Base-by-base conservation (phyloP, 2,113 vertebrate genomes). In the Pelodiscus sinensis region DNA sequence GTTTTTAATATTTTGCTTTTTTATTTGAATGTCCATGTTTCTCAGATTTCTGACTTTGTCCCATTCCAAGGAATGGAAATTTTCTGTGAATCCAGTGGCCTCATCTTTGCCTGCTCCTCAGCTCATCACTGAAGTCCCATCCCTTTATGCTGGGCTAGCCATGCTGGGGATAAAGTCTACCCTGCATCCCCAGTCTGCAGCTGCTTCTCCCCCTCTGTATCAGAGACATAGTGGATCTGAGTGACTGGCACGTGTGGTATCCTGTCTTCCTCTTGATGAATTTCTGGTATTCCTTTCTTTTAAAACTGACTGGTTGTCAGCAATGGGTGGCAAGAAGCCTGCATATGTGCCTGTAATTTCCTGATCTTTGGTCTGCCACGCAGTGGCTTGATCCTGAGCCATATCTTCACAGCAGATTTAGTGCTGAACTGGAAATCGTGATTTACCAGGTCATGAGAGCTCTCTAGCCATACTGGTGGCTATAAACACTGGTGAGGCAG, bases 11-110 rank as follows among this genome's bases (percentile, higher is more conserved):
- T 97, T 94, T 94, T 90, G 90, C 92, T 44, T 89, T 94, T 68
- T 94, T 85, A 57, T 81, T 90, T 89, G 75, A 68, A 93, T 86
- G 54, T 57, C 54, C 54, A 55, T 13, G 52, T 91, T 96, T 89
- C 87, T 94, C 68, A 95, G 55, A 89, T 95, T 55, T 96, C 92
- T 91, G 51, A n/a, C 92, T 93, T 90, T 58, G 71, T 96, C 89
- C 93, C 90, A 54, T 90, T 95, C 65, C 77, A 31, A 44, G 0
- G 19, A 94, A 86, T 91, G 89, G 92, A 95, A 95, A 84, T 81
- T 92, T 81, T 88, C 83, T 96, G 79, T 88, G 0, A 0, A 79
- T 73, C 84, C 89, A 79, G n/a, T 55, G 55, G 92, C 90, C 84
- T 93, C 80, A 35, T 62, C 94, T 92, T 90, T 89, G 86, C 88